These are phyloP conservation scores for Ophonus ardosiacus DNA, from an alignment of 2,888 invertebrate genomes.

Conservation along the genomic window DNA sequence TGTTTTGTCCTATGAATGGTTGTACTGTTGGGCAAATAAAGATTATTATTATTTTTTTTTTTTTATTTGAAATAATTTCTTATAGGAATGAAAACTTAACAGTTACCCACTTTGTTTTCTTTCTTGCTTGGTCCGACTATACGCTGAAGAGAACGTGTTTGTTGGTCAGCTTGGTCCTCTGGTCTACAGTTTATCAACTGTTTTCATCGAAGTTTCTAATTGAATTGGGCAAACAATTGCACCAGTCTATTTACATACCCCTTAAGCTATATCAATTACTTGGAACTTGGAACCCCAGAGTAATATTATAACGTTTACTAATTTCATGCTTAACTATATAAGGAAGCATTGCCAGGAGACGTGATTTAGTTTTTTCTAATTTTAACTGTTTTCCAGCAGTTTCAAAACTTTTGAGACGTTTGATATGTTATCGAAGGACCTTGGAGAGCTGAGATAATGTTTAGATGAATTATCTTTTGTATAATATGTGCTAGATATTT, in stretches of 20 bases:
- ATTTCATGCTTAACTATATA: constrained; percentile 21
- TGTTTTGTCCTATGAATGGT: too few relatives aligned
- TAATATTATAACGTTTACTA: not conserved
- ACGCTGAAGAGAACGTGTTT: not conserved
- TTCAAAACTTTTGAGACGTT: not conserved
- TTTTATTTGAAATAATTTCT: not conserved
- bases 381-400: constrained; percentile 9
- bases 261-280: not conserved
- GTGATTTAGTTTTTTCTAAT: constrained; percentile 17
- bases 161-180: constrained; percentile 11
- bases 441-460: not conserved
- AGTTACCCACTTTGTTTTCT: too few relatives aligned
- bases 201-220: constrained; percentile 41
- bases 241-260: constrained; percentile 4
- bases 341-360: constrained; percentile 9
- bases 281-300: not conserved
- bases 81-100: too few relatives aligned
- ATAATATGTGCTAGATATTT: not conserved
- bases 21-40: too few relatives aligned
- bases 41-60: not conserved
- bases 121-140: not conserved
- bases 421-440: not conserved
- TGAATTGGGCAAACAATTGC: constrained; percentile 39
- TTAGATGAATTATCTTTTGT: not conserved
- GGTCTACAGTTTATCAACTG: constrained; percentile 41